Percentiles rank a stretch among this genome's conserved stretches.
These are phyloP conservation scores for Tridacna gigas DNA, from an alignment of 2,888 invertebrate species.

Conservation along the genomic window DNA sequence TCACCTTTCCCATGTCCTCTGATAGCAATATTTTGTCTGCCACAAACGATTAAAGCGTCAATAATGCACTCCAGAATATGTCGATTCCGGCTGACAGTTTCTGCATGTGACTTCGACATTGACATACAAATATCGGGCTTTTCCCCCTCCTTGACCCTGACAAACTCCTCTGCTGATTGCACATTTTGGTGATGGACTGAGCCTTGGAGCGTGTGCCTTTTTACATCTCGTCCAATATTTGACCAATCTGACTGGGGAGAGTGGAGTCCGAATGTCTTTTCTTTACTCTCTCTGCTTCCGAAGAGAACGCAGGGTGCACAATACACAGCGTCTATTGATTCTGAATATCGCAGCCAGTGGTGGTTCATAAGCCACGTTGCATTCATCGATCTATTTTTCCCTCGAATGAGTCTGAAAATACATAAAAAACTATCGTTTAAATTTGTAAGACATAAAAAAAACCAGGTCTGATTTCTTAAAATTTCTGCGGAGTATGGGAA, in stretches of 20 bases:
- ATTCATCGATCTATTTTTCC: not conserved
- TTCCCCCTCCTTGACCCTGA: constrained; percentile 9
- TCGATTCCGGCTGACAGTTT: too few relatives aligned
- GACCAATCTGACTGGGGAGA: too few relatives aligned
- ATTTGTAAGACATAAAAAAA: too few relatives aligned
- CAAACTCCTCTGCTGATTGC: constrained; percentile 3
- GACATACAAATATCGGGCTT: constrained; percentile 6
- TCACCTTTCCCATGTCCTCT: constrained; percentile 19
- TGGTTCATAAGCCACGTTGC: constrained; percentile 15
- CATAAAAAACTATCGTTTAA: too few relatives aligned
- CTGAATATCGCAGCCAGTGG: constrained; percentile 31
- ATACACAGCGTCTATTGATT: constrained; percentile 16
- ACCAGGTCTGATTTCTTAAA: too few relatives aligned
- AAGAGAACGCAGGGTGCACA: constrained; percentile 29
- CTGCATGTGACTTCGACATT: too few relatives aligned
- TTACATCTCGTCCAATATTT: constrained; percentile 7
- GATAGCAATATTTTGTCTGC: constrained; percentile 28
- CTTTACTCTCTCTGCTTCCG: constrained; percentile 8
- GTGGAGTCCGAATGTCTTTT: not conserved
- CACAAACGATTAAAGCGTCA: too few relatives aligned
- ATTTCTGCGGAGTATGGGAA: too few relatives aligned
- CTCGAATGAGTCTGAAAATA: too few relatives aligned
- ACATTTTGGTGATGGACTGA: constrained; percentile 13
- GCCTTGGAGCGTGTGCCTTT: too few relatives aligned
- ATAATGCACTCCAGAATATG: too few relatives aligned